Evolutionary conservation across 2,113 vertebrate species (phyloP).

Genomic region (Chitala chitala): DNA sequence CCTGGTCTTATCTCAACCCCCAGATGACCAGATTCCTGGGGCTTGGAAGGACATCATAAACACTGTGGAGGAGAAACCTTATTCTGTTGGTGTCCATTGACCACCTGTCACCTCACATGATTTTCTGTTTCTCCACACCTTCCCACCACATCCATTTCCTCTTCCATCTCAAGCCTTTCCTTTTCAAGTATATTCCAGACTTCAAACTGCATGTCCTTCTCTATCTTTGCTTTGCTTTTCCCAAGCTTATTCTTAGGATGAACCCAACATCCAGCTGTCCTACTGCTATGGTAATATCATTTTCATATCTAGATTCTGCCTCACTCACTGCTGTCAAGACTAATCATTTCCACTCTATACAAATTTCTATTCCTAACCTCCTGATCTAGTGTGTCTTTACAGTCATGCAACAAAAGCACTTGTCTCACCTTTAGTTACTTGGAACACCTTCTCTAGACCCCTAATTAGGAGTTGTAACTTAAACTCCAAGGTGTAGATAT

Average conservation of each 20-base stretch:
- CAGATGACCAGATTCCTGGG: neutral
- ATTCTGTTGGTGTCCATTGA: neutral
- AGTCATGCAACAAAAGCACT: no score
- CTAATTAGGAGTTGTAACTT: no score
- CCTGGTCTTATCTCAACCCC: neutral
- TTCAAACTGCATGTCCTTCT: neutral
- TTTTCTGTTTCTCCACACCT: neutral
- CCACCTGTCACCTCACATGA: neutral
- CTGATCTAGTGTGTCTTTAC: no score
- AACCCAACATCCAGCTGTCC: neutral
- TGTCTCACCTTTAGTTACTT: no score
- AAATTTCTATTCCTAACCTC: no score
- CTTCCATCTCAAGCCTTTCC: neutral
- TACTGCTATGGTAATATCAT: no score
- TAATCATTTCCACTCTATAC: no score
- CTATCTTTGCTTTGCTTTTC: neutral
- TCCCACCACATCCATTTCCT: neutral
- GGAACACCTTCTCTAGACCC: no score
- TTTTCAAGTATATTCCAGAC: neutral
- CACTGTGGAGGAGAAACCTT: neutral
- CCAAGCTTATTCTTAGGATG: neutral
- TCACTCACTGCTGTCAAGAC: no score
- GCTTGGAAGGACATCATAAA: neutral
- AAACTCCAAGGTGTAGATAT: no score
- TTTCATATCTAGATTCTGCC: no score